Conservation (phyloP, 2,113 vertebrate species). For the Cairina moschata region DNA sequence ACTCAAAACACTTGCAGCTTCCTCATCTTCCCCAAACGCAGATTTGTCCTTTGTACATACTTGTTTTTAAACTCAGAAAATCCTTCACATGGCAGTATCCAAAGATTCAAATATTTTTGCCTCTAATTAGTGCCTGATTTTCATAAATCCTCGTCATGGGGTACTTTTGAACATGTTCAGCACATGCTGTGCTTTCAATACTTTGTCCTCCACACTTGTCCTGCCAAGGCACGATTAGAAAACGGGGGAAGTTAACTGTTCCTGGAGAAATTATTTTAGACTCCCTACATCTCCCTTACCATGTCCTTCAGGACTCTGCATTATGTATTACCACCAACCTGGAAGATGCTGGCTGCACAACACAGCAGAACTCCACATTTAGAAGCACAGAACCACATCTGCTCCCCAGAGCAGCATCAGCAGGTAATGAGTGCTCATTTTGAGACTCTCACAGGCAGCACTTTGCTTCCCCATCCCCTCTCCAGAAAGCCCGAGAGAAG, state of each 20-base stretch:
- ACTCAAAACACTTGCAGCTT: neutral
- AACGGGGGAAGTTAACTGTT: neutral
- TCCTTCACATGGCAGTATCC: neutral
- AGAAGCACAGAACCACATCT: neutral
- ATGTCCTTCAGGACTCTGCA: neutral
- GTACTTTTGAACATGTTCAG: neutral
- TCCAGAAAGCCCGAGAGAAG: neutral
- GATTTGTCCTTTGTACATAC: neutral
- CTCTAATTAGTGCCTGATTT: neutral
- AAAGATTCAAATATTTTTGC: neutral
- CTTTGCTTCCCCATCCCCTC: neutral
- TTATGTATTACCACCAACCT: neutral
- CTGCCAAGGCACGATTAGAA: neutral
- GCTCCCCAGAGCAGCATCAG: neutral
- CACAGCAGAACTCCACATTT: neutral
- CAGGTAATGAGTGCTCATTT: neutral
- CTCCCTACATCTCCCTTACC: neutral
- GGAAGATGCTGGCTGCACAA: neutral
- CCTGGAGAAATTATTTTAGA: neutral
- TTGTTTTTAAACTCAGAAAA: neutral
- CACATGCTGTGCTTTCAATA: neutral
- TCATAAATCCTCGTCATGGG: neutral
- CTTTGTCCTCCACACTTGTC: neutral
- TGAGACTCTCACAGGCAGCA: neutral
- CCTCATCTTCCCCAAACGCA: neutral